Base-by-base conservation (phyloP, 1,140 invertebrate species). In the Phthorimaea operculella region DNA sequence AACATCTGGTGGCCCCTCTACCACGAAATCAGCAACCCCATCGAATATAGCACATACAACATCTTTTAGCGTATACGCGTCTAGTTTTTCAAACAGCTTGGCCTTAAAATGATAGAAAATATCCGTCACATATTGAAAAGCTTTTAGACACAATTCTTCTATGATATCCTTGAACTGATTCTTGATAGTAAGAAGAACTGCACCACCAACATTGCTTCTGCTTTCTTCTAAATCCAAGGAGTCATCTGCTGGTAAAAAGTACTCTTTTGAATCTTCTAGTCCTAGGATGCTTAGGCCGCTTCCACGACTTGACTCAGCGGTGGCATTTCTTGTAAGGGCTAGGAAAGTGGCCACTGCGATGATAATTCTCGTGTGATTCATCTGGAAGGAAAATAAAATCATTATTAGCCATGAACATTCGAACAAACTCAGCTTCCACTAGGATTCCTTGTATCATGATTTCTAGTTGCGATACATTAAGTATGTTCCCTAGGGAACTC, bases 81-180 rank as follows among this genome's bases (percentile, higher is more conserved):
- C 60, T 1, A 77, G 57, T 58, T 63, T 75, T 15, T 65, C 67
- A 12, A 74, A 54, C 1, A 78, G 17, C 15, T 64, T 65, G 1
- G 63, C 44, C 62, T 74, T 78, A 11, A 63, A 67, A n/a, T 67
- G 55, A 5, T 58, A 48, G 18, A 71, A 54, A 15, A 68, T 55
- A 4, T 15, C 21, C 45, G 55, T 61, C 14, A 68, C 6, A n/a
- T 62, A 71, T 14, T 51, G 62, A 9, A 69, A 57, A 0, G 42
- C 60, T 58, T 78, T 60, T 1, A 59, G 33, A 6, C 54, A 12
- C 1, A 76, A 18, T 10, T 78, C 75, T 45, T 63, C 45, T 10
- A 76, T 51, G n/a, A 71, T 65, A 36, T 64, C 63, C 59, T 50
- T 65, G 33, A 78, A 52, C 51, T 76, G 73, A 5, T 61, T 52